Evolutionary conservation across 2,797 vertebrate species (phyloP).

Genomic region (Rhinoraja longicauda): DNA sequence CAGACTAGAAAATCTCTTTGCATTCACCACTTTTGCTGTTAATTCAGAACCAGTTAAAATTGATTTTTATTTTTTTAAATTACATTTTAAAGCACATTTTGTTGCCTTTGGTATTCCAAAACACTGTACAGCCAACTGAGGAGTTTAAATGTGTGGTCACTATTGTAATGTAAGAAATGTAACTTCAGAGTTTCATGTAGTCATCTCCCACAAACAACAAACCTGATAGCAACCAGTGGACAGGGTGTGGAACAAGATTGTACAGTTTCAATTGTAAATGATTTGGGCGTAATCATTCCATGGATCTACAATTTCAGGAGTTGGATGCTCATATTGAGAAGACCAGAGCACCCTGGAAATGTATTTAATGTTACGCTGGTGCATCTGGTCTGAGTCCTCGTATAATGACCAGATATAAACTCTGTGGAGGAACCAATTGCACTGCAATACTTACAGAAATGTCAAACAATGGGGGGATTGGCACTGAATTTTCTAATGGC

Average conservation of each 20-base stretch:
- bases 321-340: background rate
- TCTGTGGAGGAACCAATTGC: background rate
- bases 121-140: too few species aligned
- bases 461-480: background rate
- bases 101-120: too few species aligned
- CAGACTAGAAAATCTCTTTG: background rate
- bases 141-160: too few species aligned
- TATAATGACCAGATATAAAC: background rate
- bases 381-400: background rate
- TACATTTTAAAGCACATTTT: too few species aligned
- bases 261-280: background rate
- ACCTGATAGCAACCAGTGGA: background rate
- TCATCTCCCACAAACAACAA: too few species aligned
- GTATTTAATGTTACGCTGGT: background rate
- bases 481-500: background rate
- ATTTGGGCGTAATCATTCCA: background rate
- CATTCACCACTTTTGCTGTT: background rate
- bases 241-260: background rate
- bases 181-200: too few species aligned
- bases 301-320: background rate
- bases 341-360: background rate
- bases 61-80: too few species aligned
- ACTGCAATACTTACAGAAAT: background rate
- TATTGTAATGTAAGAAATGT: too few species aligned
- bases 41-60: background rate